Percentiles rank a stretch among this genome's conserved stretches.
phyloP scores from a whole-genome alignment of 1,140 invertebrate species.

The Paralvinella palmiformis region DNA sequence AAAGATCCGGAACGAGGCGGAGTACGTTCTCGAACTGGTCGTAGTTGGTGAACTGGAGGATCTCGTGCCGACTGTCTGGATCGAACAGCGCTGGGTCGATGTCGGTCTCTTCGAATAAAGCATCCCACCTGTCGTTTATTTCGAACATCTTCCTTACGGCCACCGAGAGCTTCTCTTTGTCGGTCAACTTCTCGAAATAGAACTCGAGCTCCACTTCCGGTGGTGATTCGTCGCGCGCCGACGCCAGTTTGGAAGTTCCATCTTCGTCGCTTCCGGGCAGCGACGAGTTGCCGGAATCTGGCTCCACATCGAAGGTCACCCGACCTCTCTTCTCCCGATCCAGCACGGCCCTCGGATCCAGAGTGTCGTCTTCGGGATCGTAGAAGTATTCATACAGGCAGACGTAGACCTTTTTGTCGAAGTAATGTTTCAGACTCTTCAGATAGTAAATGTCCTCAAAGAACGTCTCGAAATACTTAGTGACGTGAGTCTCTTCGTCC shows the following conservation, averaged over 20 bases:
- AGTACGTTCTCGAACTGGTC: conserved; percentile 25
- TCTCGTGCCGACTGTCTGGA: conserved; percentile 31
- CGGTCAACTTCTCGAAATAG: not conserved
- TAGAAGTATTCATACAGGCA: conserved; percentile 24
- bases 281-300: conserved; percentile 5
- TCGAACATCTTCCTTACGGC: conserved; percentile 8
- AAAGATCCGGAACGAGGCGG: conserved; percentile 30
- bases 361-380: conserved; percentile 8
- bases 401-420: conserved; percentile 25
- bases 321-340: not conserved
- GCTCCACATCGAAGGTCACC: not conserved
- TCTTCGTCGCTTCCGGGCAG: conserved; percentile 1
- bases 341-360: not conserved
- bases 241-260: not conserved
- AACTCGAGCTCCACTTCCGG: not conserved
- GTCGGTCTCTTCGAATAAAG: conserved; percentile 23
- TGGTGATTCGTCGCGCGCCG: not conserved
- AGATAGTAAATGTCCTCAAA: conserved; percentile 26
- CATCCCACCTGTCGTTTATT: conserved; percentile 25
- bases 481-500: conserved; percentile 15
- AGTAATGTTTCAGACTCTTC: conserved; percentile 24
- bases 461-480: conserved; percentile 23
- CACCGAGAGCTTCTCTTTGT: conserved; percentile 9
- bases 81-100: conserved; percentile 27
- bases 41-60: conserved; percentile 23